phyloP scores from a whole-genome alignment of 2,113 vertebrate species.

The Todiramphus chloris region DNA sequence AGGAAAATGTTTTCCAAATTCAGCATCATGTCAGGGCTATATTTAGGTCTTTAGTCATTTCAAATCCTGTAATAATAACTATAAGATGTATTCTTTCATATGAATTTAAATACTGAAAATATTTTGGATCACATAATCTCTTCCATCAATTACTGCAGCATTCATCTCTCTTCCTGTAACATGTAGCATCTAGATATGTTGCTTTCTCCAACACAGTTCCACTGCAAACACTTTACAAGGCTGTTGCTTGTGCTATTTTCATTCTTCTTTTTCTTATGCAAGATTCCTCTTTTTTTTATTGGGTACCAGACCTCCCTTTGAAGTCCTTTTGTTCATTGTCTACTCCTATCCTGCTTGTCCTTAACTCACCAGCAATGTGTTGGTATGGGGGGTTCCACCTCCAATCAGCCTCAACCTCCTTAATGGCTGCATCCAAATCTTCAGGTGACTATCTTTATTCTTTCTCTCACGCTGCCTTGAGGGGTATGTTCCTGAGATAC shows the following conservation, averaged over 20 bases:
- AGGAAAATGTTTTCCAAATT: constrained; percentile 38
- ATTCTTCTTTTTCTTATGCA: background rate
- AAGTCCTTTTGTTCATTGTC: background rate
- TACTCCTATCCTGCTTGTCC: background rate
- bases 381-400: background rate
- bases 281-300: background rate
- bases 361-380: background rate
- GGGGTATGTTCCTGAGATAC: background rate
- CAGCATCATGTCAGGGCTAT: background rate
- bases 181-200: background rate
- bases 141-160: background rate
- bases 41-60: background rate
- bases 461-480: background rate
- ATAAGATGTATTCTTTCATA: background rate
- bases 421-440: background rate
- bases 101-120: background rate
- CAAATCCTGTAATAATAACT: background rate
- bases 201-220: background rate
- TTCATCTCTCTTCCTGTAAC: background rate
- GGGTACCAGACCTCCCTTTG: background rate
- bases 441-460: background rate
- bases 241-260: background rate
- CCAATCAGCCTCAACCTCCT: background rate
- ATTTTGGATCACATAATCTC: background rate
- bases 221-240: background rate